Percentiles rank a stretch among this genome's conserved stretches.
phyloP scores from a whole-genome alignment of 2,113 vertebrate genomes.

The Takifugu flavidus region DNA sequence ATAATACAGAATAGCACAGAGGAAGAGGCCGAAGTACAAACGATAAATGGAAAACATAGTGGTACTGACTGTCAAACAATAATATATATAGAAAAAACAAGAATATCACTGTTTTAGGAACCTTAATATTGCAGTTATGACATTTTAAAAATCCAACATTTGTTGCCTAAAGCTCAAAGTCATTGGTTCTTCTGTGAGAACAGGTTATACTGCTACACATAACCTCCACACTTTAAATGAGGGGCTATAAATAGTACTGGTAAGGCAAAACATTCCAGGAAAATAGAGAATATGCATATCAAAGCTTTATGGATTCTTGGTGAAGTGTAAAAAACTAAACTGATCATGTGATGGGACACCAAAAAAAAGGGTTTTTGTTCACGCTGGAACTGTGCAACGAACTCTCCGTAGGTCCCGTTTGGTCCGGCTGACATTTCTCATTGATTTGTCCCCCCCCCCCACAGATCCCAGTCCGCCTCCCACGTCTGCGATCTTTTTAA shows the following conservation, averaged over 20 bases:
- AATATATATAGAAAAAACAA: conserved; percentile 10
- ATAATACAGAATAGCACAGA: conserved; percentile 34
- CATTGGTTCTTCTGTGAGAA: conserved; percentile 13
- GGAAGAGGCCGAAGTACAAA: conserved; percentile 35
- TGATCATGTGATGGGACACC: conserved; percentile 35
- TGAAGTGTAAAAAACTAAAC: conserved; percentile 9
- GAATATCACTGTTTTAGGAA: conserved; percentile 9
- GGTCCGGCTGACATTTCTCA: conserved; percentile 14
- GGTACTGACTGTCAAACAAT: conserved; percentile 37
- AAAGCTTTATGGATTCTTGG: conserved; percentile 11
- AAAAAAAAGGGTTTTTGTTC: conserved; percentile 30
- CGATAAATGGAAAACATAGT: conserved; percentile 46
- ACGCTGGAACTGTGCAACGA: conserved; percentile 46
- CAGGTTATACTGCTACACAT: conserved; percentile 10
- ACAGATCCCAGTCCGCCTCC: conserved; percentile 23
- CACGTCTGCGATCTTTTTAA: conserved; percentile 42
- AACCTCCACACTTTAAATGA: conserved; percentile 22
- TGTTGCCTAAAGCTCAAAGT: conserved; percentile 26
- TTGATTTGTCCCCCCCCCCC: conserved; percentile 8
- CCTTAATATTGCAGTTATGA: conserved; percentile 19
- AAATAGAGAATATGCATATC: conserved; percentile 17
- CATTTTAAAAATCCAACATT: conserved; percentile 18
- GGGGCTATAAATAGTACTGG: conserved; percentile 35
- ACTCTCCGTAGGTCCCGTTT: conserved; percentile 48
- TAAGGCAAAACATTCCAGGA: conserved; percentile 28